Conservation (phyloP, 2,888 invertebrate species). For the Tuberolachnus salignus region DNA sequence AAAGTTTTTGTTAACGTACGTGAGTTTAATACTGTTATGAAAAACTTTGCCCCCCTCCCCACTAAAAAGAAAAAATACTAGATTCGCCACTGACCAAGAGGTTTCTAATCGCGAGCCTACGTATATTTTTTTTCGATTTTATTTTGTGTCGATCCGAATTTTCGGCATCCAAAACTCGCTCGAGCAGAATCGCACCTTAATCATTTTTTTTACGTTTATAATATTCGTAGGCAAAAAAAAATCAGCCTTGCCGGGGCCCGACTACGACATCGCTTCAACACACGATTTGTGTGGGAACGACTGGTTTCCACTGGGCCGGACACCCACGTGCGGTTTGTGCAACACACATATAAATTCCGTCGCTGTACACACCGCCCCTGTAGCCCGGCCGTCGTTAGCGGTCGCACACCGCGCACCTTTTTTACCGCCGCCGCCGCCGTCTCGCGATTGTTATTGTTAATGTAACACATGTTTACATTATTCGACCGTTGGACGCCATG, state of each 20-base stretch:
- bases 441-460: slow-evolving; percentile 11
- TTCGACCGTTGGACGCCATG: background rate
- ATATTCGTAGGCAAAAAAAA: background rate
- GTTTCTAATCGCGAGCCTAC: too few species aligned
- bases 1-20: too few species aligned
- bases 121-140: too few species aligned
- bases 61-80: too few species aligned
- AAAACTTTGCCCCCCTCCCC: too few species aligned
- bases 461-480: slow-evolving; percentile 38
- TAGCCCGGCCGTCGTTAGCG: background rate
- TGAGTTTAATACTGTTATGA: too few species aligned
- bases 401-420: background rate
- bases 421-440: background rate
- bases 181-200: too few species aligned
- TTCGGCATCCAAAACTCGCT: too few species aligned
- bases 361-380: background rate
- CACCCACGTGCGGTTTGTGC: slow-evolving; percentile 33
- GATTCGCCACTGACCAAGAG: too few species aligned
- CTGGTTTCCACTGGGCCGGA: slow-evolving; percentile 15
- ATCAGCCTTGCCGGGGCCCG: background rate
- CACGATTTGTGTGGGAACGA: slow-evolving; percentile 6
- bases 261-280: too few species aligned
- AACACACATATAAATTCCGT: background rate
- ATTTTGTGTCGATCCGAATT: too few species aligned
- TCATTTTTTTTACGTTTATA: too few species aligned